These are phyloP conservation scores for Andricus grossulariae DNA, from an alignment of 1,140 invertebrate species.

Conservation along the genomic window DNA sequence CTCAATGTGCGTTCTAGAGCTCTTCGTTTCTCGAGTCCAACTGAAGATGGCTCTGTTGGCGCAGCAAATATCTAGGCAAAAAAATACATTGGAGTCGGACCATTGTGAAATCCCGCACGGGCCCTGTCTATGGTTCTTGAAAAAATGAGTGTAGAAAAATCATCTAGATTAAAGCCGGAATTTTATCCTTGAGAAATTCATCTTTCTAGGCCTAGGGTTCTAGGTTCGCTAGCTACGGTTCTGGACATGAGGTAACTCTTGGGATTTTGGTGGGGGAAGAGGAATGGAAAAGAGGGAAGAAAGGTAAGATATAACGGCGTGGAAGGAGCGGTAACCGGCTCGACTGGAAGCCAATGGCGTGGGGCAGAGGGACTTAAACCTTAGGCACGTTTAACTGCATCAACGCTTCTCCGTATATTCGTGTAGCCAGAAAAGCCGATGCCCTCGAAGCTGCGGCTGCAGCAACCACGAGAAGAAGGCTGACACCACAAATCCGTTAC, in stretches of 20 bases:
- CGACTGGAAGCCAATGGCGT: slow-evolving; percentile 70
- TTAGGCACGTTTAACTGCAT: neutral
- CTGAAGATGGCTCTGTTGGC: too few species aligned
- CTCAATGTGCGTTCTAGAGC: too few species aligned
- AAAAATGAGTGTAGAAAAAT: neutral
- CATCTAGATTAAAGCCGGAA: neutral
- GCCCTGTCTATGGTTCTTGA: too few species aligned
- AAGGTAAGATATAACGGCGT: slow-evolving; percentile 62
- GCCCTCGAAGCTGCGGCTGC: slow-evolving; percentile 48
- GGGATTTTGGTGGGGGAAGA: slow-evolving; percentile 22
- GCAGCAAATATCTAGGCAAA: too few species aligned
- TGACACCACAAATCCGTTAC: too few species aligned
- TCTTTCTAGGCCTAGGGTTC: neutral
- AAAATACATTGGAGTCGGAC: too few species aligned
- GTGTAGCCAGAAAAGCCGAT: slow-evolving; percentile 58
- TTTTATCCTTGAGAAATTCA: neutral
- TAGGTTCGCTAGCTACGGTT: neutral
- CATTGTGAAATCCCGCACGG: too few species aligned
- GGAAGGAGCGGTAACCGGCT: slow-evolving; percentile 70
- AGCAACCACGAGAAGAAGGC: neutral
- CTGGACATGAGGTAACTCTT: slow-evolving; percentile 20
- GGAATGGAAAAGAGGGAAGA: slow-evolving; percentile 34
- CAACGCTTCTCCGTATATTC: slow-evolving; percentile 45
- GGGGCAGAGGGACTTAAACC: slow-evolving; percentile 48
- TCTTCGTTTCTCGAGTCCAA: too few species aligned